Conservation (phyloP, 1,140 invertebrate genomes). For the Eurosta solidaginis region DNA sequence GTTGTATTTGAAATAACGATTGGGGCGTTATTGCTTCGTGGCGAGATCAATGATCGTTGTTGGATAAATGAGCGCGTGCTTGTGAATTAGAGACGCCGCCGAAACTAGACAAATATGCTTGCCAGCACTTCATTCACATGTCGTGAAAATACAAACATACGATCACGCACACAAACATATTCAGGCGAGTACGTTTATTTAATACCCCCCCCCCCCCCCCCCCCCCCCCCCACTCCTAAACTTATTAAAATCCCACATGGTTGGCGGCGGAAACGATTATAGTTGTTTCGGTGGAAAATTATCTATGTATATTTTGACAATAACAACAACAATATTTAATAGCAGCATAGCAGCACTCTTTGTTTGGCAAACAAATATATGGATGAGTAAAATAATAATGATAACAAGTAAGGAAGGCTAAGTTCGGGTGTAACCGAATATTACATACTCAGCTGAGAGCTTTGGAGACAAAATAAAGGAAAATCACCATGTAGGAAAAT, state of each 20-base stretch:
- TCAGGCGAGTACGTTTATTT: background rate
- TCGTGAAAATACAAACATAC: too few relatives aligned
- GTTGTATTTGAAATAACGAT: background rate
- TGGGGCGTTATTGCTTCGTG: background rate
- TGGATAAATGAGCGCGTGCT: conserved; percentile 26
- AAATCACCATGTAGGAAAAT: too few relatives aligned
- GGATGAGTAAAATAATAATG: background rate
- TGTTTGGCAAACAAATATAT: background rate
- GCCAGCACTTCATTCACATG: background rate
- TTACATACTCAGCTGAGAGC: too few relatives aligned
- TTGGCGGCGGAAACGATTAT: conserved; percentile 14
- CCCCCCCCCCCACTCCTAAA: background rate
- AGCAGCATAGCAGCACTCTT: background rate
- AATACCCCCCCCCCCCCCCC: background rate
- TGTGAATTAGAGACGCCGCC: conserved; percentile 23
- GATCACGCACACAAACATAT: background rate
- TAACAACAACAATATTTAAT: background rate
- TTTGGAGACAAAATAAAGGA: too few relatives aligned
- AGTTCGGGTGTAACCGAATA: too few relatives aligned
- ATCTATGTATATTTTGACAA: too few relatives aligned
- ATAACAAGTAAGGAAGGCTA: background rate
- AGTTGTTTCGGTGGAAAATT: background rate
- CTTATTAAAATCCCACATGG: background rate
- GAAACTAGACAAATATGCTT: background rate
- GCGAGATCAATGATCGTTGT: conserved; percentile 28